phyloP scores from a whole-genome alignment of 1,140 invertebrate genomes.

The Littorina saxatilis region DNA sequence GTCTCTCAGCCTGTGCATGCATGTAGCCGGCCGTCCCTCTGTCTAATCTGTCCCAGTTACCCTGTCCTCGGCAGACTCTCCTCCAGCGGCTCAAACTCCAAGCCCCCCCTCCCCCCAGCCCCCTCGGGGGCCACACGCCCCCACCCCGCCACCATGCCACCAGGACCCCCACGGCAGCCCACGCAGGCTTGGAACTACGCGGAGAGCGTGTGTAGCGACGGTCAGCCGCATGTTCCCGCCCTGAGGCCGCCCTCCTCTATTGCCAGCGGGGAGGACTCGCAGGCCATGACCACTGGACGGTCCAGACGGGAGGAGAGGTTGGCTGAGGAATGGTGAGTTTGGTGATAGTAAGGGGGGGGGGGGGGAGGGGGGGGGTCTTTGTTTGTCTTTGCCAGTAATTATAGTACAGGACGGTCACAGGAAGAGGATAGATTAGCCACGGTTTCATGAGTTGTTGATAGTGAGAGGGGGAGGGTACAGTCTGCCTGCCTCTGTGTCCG shows the following conservation, averaged over 20 bases:
- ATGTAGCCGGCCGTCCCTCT: neutral
- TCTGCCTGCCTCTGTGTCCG: no score
- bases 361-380: no score
- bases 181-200: conserved; percentile 63
- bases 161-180: conserved; percentile 56
- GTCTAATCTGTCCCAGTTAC: conserved; percentile 52
- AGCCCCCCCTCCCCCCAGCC: conserved; percentile 35
- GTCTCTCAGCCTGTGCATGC: neutral
- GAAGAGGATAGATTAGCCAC: no score
- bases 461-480: no score
- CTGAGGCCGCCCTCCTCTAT: conserved; percentile 63
- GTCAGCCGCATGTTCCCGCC: conserved; percentile 30
- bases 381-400: no score
- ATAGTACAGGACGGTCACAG: no score
- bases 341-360: no score
- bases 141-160: neutral
- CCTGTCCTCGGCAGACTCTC: conserved; percentile 63
- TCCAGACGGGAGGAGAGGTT: conserved; percentile 69
- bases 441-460: no score
- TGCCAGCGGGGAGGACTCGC: conserved; percentile 58
- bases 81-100: conserved; percentile 40
- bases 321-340: conserved; percentile 70
- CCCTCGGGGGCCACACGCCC: conserved; percentile 25
- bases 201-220: conserved; percentile 58
- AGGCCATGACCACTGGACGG: conserved; percentile 50